A percentile compares a stretch with the other conserved stretches of the same genome.
These are phyloP conservation scores for Acleris cristana DNA, from an alignment of 2,888 invertebrate species.

Conservation along the genomic window DNA sequence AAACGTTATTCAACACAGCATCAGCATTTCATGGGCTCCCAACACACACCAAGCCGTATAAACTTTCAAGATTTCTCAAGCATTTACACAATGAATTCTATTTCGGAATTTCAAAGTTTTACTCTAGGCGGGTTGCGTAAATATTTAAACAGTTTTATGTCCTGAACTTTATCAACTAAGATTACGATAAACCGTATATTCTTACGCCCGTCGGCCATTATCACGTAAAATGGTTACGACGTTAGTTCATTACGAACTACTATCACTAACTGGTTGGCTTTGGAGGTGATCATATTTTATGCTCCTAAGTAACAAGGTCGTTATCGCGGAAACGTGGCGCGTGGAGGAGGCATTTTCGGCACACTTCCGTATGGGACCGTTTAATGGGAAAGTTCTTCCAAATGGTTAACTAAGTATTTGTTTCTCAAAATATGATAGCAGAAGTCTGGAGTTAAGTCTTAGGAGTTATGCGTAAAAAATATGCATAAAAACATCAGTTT, in stretches of 20 bases:
- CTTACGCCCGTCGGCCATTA: slow-evolving; percentile 8
- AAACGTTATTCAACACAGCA: not conserved
- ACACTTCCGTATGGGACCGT: too few relatives aligned
- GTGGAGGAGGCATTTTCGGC: too few relatives aligned
- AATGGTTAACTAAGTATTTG: too few relatives aligned
- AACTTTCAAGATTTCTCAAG: too few relatives aligned
- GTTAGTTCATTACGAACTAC: slow-evolving; percentile 27
- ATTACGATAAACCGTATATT: not conserved
- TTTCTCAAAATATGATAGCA: too few relatives aligned
- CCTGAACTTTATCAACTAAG: slow-evolving; percentile 8
- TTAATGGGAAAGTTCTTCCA: too few relatives aligned
- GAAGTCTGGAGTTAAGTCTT: too few relatives aligned
- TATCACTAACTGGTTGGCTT: slow-evolving; percentile 22
- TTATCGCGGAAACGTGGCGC: not conserved
- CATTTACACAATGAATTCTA: not conserved
- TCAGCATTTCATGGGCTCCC: too few relatives aligned
- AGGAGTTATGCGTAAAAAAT: too few relatives aligned
- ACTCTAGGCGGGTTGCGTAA: too few relatives aligned
- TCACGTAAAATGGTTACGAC: slow-evolving; percentile 28
- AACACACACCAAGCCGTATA: too few relatives aligned
- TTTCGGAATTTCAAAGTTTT: not conserved
- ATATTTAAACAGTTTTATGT: not conserved
- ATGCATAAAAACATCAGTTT: too few relatives aligned
- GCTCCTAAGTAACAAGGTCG: slow-evolving; percentile 12
- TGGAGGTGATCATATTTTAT: slow-evolving; percentile 21